Conservation (phyloP, 2,113 vertebrate genomes). For the Paraplagusia blochii region DNA sequence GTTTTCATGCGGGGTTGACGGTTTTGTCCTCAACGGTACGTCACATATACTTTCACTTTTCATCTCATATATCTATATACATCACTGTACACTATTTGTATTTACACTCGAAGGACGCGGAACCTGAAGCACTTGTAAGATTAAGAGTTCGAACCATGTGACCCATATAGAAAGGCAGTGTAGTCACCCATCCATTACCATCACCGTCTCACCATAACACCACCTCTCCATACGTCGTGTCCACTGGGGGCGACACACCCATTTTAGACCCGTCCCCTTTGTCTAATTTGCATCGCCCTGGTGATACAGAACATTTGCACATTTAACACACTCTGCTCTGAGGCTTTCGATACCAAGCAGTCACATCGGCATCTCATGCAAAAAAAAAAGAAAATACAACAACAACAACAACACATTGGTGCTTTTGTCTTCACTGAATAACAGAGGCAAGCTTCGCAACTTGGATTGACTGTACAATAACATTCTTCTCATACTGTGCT, state of each 20-base stretch:
- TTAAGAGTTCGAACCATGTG: conserved; percentile 54
- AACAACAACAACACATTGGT: conserved; percentile 6
- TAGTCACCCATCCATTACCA: conserved; percentile 52
- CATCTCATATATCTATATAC: conserved; percentile 74
- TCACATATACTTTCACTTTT: conserved; percentile 62
- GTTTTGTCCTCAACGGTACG: too few relatives aligned
- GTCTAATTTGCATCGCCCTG: too few relatives aligned
- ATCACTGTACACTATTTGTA: conserved; percentile 77
- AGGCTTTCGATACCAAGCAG: conserved; percentile 40
- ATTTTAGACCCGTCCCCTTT: too few relatives aligned
- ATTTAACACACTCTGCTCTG: conserved; percentile 50
- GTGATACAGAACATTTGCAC: conserved; percentile 22
- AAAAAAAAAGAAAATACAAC: conserved; percentile 37
- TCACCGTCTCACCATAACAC: conserved; percentile 20
- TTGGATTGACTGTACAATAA: conserved; percentile 43
- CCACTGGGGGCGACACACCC: too few relatives aligned
- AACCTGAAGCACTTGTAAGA: conserved; percentile 73
- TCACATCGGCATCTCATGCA: conserved; percentile 57
- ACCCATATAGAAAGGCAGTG: conserved; percentile 66
- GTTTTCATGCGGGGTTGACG: too few relatives aligned
- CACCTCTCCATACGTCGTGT: neutral
- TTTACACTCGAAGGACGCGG: conserved; percentile 74
- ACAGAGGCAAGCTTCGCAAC: conserved; percentile 41
- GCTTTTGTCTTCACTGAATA: conserved; percentile 42
- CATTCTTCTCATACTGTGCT: conserved; percentile 72